phyloP scores from a whole-genome alignment of 2,113 vertebrate species.

The Tinamus guttatus region DNA sequence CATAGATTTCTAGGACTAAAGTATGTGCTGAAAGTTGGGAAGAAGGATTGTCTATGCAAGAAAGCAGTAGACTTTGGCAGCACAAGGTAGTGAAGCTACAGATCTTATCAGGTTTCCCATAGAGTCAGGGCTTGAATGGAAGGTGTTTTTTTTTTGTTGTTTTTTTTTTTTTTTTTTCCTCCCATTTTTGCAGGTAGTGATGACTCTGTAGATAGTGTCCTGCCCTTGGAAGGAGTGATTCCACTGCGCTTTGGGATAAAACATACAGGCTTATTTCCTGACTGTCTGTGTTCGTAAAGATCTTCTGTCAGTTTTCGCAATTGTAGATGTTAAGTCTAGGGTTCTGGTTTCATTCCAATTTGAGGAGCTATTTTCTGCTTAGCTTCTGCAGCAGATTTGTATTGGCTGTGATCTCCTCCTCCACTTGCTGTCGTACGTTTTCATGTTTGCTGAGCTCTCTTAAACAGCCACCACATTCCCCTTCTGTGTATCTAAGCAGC shows the following conservation, averaged over 20 bases:
- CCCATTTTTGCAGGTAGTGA: not conserved
- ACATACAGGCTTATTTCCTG: not conserved
- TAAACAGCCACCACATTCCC: conserved; percentile 55
- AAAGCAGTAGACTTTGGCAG: not conserved
- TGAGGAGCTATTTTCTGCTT: conserved; percentile 54
- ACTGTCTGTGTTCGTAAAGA: conserved; percentile 40
- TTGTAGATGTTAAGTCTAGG: conserved; percentile 16
- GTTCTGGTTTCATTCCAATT: conserved; percentile 46
- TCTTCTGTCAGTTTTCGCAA: conserved; percentile 49
- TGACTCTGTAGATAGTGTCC: not conserved
- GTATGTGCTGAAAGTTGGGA: not conserved
- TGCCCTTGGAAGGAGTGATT: not conserved
- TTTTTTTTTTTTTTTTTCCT: too few relatives aligned
- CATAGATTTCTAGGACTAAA: not conserved
- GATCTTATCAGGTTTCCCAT: not conserved
- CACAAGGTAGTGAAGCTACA: too few relatives aligned
- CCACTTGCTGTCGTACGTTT: conserved; percentile 56
- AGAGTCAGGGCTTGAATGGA: not conserved
- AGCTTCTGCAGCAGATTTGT: conserved; percentile 64
- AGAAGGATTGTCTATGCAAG: not conserved
- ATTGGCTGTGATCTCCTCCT: conserved; percentile 54
- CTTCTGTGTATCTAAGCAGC: conserved; percentile 61
- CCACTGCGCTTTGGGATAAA: not conserved
- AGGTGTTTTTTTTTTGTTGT: too few relatives aligned
- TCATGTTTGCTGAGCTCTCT: conserved; percentile 62